phyloP scores from a whole-genome alignment of 2,797 vertebrate genomes.

The Galago senegalensis region DNA sequence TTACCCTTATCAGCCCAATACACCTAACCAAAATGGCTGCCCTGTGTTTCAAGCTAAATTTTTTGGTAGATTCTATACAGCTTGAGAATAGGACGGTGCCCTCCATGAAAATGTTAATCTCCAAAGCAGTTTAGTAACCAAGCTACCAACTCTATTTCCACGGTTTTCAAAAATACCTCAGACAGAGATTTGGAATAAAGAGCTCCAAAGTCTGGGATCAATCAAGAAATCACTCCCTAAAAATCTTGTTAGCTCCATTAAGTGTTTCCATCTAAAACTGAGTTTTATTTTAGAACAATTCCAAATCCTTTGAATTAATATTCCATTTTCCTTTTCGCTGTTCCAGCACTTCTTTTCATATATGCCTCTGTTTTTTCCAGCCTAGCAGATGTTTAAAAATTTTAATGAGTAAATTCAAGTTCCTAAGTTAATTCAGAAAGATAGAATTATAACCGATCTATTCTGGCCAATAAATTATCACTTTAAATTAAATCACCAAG shows the following conservation, averaged over 20 bases:
- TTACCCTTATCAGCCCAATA: constrained; percentile 67
- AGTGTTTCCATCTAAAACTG: constrained; percentile 84
- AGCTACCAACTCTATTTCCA: constrained; percentile 83
- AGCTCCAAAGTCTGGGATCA: constrained; percentile 83
- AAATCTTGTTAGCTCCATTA: constrained; percentile 84
- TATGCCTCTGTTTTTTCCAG: constrained; percentile 79
- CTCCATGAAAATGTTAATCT: constrained; percentile 81
- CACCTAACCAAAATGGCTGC: constrained; percentile 59
- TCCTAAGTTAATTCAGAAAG: constrained; percentile 74
- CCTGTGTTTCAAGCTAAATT: constrained; percentile 68
- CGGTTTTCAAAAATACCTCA: constrained; percentile 81
- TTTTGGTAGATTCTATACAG: constrained; percentile 67
- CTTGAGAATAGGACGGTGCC: constrained; percentile 71
- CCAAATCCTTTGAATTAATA: constrained; percentile 83
- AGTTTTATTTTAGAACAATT: constrained; percentile 82
- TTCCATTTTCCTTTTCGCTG: constrained; percentile 80
- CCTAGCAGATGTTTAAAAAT: constrained; percentile 69
- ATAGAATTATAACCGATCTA: constrained; percentile 69
- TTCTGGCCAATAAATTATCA: constrained; percentile 69
- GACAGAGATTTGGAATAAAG: constrained; percentile 82
- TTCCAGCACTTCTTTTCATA: constrained; percentile 77
- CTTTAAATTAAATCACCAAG: constrained; percentile 80
- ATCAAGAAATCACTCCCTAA: constrained; percentile 85
- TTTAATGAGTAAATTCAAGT: constrained; percentile 79
- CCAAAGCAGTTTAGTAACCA: constrained; percentile 85